Evolutionary conservation across 1,140 invertebrate species (phyloP), one percentile per base, ranked within the genome.

Genomic region (Sitobion miscanthi): DNA sequence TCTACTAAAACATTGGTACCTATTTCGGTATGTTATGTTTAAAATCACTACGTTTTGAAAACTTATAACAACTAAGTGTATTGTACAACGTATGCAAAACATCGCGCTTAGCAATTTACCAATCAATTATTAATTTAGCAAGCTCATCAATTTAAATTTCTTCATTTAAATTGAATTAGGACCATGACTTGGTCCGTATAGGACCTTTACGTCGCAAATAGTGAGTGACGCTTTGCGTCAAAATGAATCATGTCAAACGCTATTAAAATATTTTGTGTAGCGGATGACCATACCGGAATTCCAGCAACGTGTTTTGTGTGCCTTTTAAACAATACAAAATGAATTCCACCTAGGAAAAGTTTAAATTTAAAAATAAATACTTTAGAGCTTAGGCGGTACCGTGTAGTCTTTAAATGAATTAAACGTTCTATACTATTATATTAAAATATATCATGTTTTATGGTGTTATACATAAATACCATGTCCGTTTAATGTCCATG

Each of bases 91-190:
- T n/a, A 2, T 30, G 4, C 5, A 69, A n/a, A 69, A n/a, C 62
- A 77, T 77, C 2, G 2, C n/a, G n/a, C 62, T 69, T n/a, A 17
- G n/a, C 3, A n/a, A 17, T n/a, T 77, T 30, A 62, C 11, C 30
- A 17, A n/a, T 69, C 62, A n/a, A n/a, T 69, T 45, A 88, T 35
- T 52, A 35, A 88, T 88, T 88, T 88, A 52, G 86, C 14, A 52
- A 88, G 20, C 35, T 88, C 86, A 52, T 88, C 47, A 52, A 88
- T 52, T 88, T 52, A n/a, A 88, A 88, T 88, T 52, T 52, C 45
- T 52, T 88, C 17, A 21, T 88, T 52, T 88, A n/a, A 88, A 88
- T 88, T 52, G 47, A 88, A 49, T 52, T 88, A 88, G 21, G 7
- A 25, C 86, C 20, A 49, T 30, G 14, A 52, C 30, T 87, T 9